Evolutionary conservation across 1,140 invertebrate species (phyloP), one percentile per base, ranked within the genome.

Genomic region (Zeugodacus cucurbitae): DNA sequence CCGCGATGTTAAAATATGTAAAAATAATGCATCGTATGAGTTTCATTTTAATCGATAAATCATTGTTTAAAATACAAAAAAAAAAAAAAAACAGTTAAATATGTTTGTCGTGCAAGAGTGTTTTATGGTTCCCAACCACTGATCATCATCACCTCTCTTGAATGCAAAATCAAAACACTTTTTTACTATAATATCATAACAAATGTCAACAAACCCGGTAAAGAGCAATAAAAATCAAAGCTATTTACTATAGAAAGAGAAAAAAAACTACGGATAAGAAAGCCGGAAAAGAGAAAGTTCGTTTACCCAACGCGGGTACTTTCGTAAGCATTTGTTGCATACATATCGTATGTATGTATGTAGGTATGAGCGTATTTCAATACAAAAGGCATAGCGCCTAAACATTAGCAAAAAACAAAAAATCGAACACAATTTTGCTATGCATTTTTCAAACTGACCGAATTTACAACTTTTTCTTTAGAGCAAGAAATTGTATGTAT

Each of bases 261-360:
- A 48, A 48, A 44, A 48, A 44, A 44, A 82, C 34, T 48, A 82
- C 8, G 22, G 1, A 11, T 4, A 41, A 82, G 74, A 82, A 82
- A 82, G 74, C n/a, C 74, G 44, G 44, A 82, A 82, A 82, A 82
- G 37, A 82, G 74, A 82, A 82, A 82, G 74, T 82, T 48, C 74
- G 74, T 82, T 82, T 82, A 82, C 37, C 74, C 41, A 82, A 82
- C n/a, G 34, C 32, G 67, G 20, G n/a, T 48, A 48, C 74, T 82
- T 82, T 82, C 41, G 37, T 82, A 82, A 82, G 74, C 26, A 48
- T 82, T 48, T 34, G 58, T 26, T 26, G 26, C 58, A 22, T 62
- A 54, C 17, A 54, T 20, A 48, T 48, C 29, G 62, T 64, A 29
- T 29, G 29, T 41, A 3, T 37, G 26, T 70, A 64, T 59, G 58